Evolutionary conservation across 2,797 vertebrate genomes (phyloP).

Genomic region (Cirrhinus mrigala): DNA sequence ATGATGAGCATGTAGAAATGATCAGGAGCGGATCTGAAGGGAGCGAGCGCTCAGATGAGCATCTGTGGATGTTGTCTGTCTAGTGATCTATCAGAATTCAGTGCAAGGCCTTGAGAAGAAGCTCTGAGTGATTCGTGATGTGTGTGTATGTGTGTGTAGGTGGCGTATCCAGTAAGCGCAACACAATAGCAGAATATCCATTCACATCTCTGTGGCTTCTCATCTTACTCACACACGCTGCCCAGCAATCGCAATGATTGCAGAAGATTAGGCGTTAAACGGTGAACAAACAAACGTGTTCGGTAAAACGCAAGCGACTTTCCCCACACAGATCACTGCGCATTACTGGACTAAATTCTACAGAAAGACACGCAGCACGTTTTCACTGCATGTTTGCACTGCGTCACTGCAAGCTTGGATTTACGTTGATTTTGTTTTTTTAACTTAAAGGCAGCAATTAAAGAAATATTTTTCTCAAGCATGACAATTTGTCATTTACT

Average conservation of each 20-base stretch:
- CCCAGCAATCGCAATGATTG: conserved; percentile 20
- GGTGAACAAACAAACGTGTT: not conserved
- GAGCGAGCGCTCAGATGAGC: not conserved
- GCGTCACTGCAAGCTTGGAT: not conserved
- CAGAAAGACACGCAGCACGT: not conserved
- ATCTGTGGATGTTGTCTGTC: conserved; percentile 12
- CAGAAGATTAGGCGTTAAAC: conserved; percentile 34
- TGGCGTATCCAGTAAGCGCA: conserved; percentile 56
- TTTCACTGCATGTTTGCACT: not conserved
- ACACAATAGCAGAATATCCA: conserved; percentile 48
- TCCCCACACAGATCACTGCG: conserved; percentile 1
- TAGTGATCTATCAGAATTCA: conserved; percentile 15
- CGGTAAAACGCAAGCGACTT: not conserved
- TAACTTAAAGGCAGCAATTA: too few species aligned
- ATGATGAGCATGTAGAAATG: not conserved
- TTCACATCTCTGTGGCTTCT: conserved; percentile 50
- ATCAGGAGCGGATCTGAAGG: not conserved
- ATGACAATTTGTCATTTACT: too few species aligned
- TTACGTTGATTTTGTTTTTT: too few species aligned
- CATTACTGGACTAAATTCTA: not conserved
- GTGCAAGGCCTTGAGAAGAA: conserved; percentile 14
- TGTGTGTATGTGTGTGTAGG: conserved; percentile 39
- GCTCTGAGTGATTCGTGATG: conserved; percentile 14
- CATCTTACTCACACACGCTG: conserved; percentile 50
- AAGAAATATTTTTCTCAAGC: not conserved